Conservation (phyloP, 2,888 invertebrate species). For the Schizaphis graminum region DNA sequence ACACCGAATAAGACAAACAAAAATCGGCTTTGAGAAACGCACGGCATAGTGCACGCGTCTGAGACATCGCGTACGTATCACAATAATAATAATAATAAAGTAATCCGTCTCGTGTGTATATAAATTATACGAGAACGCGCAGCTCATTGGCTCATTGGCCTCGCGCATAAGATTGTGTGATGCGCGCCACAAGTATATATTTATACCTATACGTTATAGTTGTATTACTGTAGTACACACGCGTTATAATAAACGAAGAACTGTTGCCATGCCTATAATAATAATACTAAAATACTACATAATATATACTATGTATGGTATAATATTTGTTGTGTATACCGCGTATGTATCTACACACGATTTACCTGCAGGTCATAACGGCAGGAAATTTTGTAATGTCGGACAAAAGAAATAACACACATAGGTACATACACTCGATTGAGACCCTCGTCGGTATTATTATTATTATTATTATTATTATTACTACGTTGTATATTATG, state of each 20-base stretch:
- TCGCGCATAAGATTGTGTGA: conserved; percentile 5
- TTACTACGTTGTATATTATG: conserved; percentile 15
- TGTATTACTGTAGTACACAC: background rate
- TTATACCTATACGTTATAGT: background rate
- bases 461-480: conserved; percentile 32
- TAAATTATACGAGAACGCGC: conserved; percentile 34
- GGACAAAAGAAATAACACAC: conserved; percentile 63
- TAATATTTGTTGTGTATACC: conserved; percentile 2
- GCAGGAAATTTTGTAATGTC: conserved; percentile 62
- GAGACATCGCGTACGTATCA: background rate
- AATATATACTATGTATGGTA: conserved; percentile 3
- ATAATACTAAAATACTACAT: conserved; percentile 28
- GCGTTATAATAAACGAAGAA: conserved; percentile 6
- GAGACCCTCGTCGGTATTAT: conserved; percentile 52
- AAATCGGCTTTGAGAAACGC: conserved; percentile 32
- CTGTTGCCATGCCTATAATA: conserved; percentile 43
- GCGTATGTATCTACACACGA: conserved; percentile 48
- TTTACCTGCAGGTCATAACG: conserved; percentile 64
- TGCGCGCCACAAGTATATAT: conserved; percentile 25
- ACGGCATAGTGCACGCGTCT: background rate
- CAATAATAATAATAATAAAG: conserved; percentile 26
- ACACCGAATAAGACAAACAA: background rate
- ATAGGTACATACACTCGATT: background rate
- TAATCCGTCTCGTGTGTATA: conserved; percentile 27
- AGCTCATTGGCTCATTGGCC: conserved; percentile 51